Base-by-base conservation (phyloP, 1,140 invertebrate species). In the Cheumatopsyche charites region DNA sequence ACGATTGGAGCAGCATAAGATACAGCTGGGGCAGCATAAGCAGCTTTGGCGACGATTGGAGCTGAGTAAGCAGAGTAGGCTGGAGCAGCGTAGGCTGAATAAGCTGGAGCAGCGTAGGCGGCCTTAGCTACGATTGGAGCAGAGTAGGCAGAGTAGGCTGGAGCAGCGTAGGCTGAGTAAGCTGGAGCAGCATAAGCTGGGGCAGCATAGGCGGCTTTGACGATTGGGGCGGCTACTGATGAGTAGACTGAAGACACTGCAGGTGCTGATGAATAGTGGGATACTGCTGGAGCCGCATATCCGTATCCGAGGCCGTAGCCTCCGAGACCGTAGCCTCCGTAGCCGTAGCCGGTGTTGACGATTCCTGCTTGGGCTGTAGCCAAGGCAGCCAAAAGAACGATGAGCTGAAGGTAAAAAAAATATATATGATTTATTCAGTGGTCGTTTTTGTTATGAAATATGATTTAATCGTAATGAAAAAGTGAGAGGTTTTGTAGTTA, bases 301-400 rank as follows among this genome's bases (percentile, higher is more conserved):
- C 55, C 21, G 25, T 17, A 19, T n/a, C 49, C 23, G 49, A 19
- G 19, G 49, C 45, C 7, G 45, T 11, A 21, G 49, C 15, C 1
- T 55, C 29, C 29, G 3, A 36, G 47, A 25, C 55, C 23, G 49
- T 55, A 69, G 61, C 55, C 5, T 15, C 61, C 61, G 6, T 41
- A 62, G 13, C 41, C 17, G 43, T 62, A 68, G 63, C 70, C 29
- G 67, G 72, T n/a, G 23, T 58, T 42, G 15, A 70, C 21, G 3
- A 69, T 11, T 43, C 74, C 71, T 63, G 74, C 74, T 73, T 72
- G 77, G 77, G 74, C 80, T 41, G 80, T 78, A 62, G 80, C 80
- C 70, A 86, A 74, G 47, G 83, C 62, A 63, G 81, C 79, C 76
- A 80, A 81, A 61, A 87, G 78, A 7, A 82, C 75, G 75, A 86